Percentiles rank a stretch among this genome's conserved stretches.
Conservation (phyloP, 2,888 invertebrate genomes). For the Chymomyza fuscimana region DNA sequence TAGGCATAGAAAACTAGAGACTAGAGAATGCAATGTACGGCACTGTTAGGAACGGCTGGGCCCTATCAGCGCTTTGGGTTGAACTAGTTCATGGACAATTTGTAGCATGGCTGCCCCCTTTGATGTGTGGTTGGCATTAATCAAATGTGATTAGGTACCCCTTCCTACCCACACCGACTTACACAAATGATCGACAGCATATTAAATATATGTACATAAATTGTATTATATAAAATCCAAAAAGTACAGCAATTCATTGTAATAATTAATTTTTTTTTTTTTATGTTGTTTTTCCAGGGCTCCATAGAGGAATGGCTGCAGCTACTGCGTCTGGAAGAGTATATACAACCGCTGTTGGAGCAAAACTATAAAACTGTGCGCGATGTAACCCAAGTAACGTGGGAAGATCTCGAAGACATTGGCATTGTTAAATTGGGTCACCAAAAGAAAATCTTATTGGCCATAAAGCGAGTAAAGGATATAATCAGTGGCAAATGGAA, state of each 20-base stretch:
- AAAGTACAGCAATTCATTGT: slow-evolving; percentile 14
- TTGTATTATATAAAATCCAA: slow-evolving; percentile 9
- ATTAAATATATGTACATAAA: slow-evolving; percentile 8
- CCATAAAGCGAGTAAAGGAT: slow-evolving; percentile 97
- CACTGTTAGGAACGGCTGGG: not conserved
- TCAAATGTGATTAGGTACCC: slow-evolving; percentile 56
- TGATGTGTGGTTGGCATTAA: slow-evolving; percentile 42
- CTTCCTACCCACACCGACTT: slow-evolving; percentile 10
- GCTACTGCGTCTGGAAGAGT: slow-evolving; percentile 93
- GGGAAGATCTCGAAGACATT: slow-evolving; percentile 99
- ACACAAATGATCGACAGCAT: slow-evolving; percentile 15
- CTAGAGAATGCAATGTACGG: not conserved
- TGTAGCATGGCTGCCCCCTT: slow-evolving; percentile 44
- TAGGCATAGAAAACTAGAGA: slow-evolving; percentile 15
- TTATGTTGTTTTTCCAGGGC: slow-evolving; percentile 83
- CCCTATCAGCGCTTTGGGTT: slow-evolving; percentile 52
- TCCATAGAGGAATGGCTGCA: slow-evolving; percentile 97
- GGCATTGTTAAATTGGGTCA: slow-evolving; percentile 96
- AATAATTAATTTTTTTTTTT: not conserved
- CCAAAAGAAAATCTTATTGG: slow-evolving; percentile 98
- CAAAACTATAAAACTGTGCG: slow-evolving; percentile 97
- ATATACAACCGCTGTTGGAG: slow-evolving; percentile 91
- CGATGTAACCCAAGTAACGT: slow-evolving; percentile 95
- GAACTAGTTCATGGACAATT: slow-evolving; percentile 75
- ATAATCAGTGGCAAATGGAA: slow-evolving; percentile 90